A percentile compares a stretch with the other conserved stretches of the same genome.
phyloP scores from a whole-genome alignment of 2,888 invertebrate genomes.

The Meiosimyza decipiens region DNA sequence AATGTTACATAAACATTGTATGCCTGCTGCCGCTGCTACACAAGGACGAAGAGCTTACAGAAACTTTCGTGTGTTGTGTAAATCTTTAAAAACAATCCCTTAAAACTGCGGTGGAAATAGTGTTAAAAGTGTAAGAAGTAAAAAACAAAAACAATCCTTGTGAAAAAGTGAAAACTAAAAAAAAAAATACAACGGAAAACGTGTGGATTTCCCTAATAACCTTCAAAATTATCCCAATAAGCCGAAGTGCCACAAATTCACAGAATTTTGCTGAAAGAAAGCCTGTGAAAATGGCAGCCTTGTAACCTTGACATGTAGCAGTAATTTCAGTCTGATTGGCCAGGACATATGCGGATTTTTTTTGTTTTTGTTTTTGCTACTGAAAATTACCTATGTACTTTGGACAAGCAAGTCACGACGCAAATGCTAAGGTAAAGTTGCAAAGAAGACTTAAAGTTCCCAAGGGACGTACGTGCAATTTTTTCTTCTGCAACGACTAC shows the following conservation, averaged over 20 bases:
- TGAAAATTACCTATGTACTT: no score
- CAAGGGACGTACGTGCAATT: no score
- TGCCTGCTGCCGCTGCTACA: neutral
- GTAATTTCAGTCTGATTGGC: neutral
- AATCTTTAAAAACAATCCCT: neutral
- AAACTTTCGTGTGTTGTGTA: neutral
- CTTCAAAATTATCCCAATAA: no score
- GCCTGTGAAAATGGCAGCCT: neutral
- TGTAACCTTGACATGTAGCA: constrained; percentile 41
- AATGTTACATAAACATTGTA: constrained; percentile 29
- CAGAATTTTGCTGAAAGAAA: constrained; percentile 10
- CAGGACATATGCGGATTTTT: no score
- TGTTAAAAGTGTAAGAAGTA: neutral
- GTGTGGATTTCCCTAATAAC: no score
- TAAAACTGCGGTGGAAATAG: neutral
- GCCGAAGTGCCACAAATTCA: neutral
- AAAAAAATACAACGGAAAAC: constrained; percentile 6
- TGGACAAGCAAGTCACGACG: no score
- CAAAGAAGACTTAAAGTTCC: no score
- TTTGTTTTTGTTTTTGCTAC: no score
- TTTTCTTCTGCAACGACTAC: neutral
- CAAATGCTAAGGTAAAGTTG: no score
- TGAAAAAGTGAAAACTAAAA: neutral
- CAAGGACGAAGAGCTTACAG: neutral
- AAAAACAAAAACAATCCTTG: neutral